phyloP scores from a whole-genome alignment of 1,140 invertebrate genomes.

The Brachionus koreanus region DNA sequence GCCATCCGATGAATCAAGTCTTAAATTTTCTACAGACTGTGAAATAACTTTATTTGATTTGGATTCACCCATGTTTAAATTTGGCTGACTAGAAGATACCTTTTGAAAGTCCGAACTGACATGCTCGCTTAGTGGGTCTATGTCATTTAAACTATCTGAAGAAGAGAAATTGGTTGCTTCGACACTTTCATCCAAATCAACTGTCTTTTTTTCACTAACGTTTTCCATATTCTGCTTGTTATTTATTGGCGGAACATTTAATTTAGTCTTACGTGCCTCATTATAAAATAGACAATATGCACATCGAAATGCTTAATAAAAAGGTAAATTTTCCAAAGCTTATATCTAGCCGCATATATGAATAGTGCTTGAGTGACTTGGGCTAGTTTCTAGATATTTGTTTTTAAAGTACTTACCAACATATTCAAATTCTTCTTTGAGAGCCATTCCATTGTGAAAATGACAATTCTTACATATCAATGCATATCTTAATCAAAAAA shows the following conservation, averaged over 20 bases:
- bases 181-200: neutral
- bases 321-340: neutral
- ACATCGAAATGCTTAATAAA: slow-evolving; percentile 32
- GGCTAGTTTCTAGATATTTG: too few relatives aligned
- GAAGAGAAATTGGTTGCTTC: neutral
- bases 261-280: slow-evolving; percentile 5
- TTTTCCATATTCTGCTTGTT: neutral
- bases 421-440: slow-evolving; percentile 92
- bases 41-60: neutral
- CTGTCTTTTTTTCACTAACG: neutral
- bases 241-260: slow-evolving; percentile 26
- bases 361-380: too few relatives aligned
- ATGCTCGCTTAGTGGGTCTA: neutral
- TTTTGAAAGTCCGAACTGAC: neutral
- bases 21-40: neutral
- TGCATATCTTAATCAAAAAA: slow-evolving; percentile 67
- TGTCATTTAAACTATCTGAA: slow-evolving; percentile 10
- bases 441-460: slow-evolving; percentile 93
- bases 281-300: slow-evolving; percentile 44
- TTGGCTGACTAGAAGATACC: neutral
- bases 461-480: slow-evolving; percentile 84
- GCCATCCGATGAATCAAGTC: neutral
- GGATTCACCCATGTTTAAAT: neutral
- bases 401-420: slow-evolving; percentile 63
- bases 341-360: too few relatives aligned